phyloP scores from a whole-genome alignment of 2,797 vertebrate genomes.

The Pseudocheirus occidentalis region DNA sequence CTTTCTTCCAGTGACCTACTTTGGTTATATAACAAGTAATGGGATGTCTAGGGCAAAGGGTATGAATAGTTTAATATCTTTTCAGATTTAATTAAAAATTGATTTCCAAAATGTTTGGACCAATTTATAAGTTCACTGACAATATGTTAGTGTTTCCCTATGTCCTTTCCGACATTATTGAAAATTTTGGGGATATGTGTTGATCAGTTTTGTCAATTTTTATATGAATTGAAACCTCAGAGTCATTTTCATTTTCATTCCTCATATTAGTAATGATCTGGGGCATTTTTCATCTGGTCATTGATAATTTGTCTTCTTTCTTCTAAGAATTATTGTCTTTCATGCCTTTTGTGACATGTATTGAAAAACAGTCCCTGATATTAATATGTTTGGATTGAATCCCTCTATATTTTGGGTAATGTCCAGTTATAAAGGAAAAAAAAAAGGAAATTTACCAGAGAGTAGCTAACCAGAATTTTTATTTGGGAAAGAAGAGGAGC shows the following conservation, averaged over 20 bases:
- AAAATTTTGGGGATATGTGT: neutral
- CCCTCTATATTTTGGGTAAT: neutral
- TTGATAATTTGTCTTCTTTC: neutral
- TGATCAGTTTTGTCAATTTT: neutral
- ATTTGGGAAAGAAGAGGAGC: slow-evolving; percentile 43
- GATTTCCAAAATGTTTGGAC: neutral
- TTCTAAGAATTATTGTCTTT: neutral
- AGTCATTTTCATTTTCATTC: neutral
- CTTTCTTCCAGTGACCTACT: neutral
- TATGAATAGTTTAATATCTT: neutral
- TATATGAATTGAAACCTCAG: neutral
- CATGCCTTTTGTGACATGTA: neutral
- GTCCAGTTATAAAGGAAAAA: slow-evolving; percentile 17
- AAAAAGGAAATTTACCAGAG: slow-evolving; percentile 15
- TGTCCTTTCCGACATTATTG: neutral
- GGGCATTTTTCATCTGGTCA: neutral
- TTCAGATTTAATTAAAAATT: neutral
- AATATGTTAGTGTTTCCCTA: neutral
- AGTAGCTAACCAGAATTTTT: slow-evolving; percentile 21
- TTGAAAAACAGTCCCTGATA: neutral
- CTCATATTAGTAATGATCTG: neutral
- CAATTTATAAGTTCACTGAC: neutral
- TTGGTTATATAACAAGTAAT: neutral
- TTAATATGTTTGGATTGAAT: neutral
- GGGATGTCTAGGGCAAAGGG: neutral